These are phyloP conservation scores for Leptothorax acervorum DNA, from an alignment of 2,888 invertebrate species.

Conservation along the genomic window DNA sequence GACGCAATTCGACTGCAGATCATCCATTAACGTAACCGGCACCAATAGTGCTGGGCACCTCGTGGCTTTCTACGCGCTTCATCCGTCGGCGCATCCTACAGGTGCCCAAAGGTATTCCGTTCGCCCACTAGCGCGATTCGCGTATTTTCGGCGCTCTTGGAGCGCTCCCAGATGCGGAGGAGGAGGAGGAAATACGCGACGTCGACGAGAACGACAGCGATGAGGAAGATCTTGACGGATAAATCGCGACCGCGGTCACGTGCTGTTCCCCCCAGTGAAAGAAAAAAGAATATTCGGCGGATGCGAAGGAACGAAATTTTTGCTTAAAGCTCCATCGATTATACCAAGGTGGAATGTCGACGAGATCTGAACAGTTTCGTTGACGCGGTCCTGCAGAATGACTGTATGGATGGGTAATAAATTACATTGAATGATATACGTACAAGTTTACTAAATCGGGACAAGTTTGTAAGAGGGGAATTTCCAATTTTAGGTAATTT, in stretches of 20 bases:
- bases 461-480: not conserved
- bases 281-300: conserved; percentile 11
- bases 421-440: not conserved
- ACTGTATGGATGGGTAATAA: not conserved
- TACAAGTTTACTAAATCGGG: not conserved
- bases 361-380: not conserved
- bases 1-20: conserved; percentile 66
- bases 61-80: conserved; percentile 59
- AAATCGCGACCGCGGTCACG: conserved; percentile 51
- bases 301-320: not conserved
- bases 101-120: conserved; percentile 69
- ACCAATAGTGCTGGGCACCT: conserved; percentile 33
- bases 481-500: conserved; percentile 38
- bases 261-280: conserved; percentile 20
- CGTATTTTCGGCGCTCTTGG: conserved; percentile 74
- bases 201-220: conserved; percentile 42
- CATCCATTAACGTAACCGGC: conserved; percentile 49
- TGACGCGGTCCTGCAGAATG: not conserved
- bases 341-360: not conserved
- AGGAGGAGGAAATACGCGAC: conserved; percentile 55
- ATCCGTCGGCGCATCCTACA: conserved; percentile 70
- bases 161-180: conserved; percentile 72
- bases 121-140: conserved; percentile 59
- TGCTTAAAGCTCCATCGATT: too few species aligned
- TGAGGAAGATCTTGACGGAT: conserved; percentile 38